Conservation (phyloP, 2,113 vertebrate species). For the Ciconia boyciana region DNA sequence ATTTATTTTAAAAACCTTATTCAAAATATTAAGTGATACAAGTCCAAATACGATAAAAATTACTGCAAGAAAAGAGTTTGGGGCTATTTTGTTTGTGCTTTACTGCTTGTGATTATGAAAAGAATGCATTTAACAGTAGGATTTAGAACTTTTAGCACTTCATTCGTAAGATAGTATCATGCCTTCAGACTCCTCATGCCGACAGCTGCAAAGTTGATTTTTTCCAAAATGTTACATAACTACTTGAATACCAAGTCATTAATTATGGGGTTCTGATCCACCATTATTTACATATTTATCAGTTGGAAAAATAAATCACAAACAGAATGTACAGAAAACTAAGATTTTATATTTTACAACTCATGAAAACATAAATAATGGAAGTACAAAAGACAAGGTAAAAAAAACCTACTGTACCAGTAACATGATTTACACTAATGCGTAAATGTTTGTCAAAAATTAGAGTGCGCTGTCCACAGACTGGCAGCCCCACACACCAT, state of each 20-base stretch:
- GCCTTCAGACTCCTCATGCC: neutral
- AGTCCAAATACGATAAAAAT: constrained; percentile 73
- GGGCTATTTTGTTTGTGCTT: constrained; percentile 48
- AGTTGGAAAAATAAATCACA: constrained; percentile 35
- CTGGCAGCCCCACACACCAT: neutral
- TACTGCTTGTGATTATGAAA: neutral
- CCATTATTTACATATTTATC: constrained; percentile 66
- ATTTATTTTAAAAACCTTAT: constrained; percentile 79
- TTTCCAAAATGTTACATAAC: neutral
- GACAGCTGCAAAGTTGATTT: neutral
- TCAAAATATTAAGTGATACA: constrained; percentile 77
- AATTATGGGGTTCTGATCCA: constrained; percentile 22
- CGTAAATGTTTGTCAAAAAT: neutral
- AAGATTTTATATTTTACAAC: constrained; percentile 65
- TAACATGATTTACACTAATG: constrained; percentile 37
- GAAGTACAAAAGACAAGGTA: neutral
- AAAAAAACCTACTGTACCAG: neutral
- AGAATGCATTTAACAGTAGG: neutral
- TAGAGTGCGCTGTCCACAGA: neutral
- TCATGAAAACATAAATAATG: constrained; percentile 57
- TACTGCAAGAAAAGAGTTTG: constrained; percentile 61
- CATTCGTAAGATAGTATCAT: neutral
- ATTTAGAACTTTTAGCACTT: neutral
- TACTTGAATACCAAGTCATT: constrained; percentile 42
- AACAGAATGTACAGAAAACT: constrained; percentile 59